phyloP scores from a whole-genome alignment of 1,140 invertebrate species.

The Zaprionus lachaisei region DNA sequence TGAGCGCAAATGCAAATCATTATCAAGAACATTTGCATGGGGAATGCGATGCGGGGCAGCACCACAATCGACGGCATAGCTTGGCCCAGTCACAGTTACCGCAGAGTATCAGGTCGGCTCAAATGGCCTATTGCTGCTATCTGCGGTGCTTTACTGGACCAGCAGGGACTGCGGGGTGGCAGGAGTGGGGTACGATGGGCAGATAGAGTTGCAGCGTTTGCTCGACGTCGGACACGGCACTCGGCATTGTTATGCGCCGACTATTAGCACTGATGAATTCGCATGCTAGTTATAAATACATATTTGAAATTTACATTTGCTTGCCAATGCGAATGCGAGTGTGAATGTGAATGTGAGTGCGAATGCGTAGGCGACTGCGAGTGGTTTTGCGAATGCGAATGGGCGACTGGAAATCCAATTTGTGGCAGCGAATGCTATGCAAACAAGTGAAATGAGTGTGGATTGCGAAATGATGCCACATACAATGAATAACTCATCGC shows the following conservation, averaged over 20 bases:
- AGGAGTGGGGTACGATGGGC: too few species aligned
- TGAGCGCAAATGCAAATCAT: conserved; percentile 77
- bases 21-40: conserved; percentile 74
- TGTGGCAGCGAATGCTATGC: conserved; percentile 32
- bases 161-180: background rate
- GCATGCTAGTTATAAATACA: conserved; percentile 69
- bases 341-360: background rate
- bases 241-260: conserved; percentile 36
- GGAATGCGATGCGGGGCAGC: conserved; percentile 9
- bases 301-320: conserved; percentile 66
- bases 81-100: conserved; percentile 20
- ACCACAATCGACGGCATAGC: conserved; percentile 34
- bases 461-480: conserved; percentile 16
- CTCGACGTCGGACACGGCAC: conserved; percentile 10
- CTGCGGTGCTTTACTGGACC: conserved; percentile 37
- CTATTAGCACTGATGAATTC: conserved; percentile 71
- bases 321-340: conserved; percentile 5
- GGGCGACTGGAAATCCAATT: conserved; percentile 42
- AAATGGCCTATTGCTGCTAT: conserved; percentile 50
- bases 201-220: background rate
- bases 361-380: background rate
- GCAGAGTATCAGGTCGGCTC: conserved; percentile 26
- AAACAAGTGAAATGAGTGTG: conserved; percentile 35
- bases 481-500: conserved; percentile 32
- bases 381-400: background rate